A percentile compares a stretch with the other conserved stretches of the same genome.
Conservation (phyloP, 2,888 invertebrate species). For the Drosophila crucigera region DNA sequence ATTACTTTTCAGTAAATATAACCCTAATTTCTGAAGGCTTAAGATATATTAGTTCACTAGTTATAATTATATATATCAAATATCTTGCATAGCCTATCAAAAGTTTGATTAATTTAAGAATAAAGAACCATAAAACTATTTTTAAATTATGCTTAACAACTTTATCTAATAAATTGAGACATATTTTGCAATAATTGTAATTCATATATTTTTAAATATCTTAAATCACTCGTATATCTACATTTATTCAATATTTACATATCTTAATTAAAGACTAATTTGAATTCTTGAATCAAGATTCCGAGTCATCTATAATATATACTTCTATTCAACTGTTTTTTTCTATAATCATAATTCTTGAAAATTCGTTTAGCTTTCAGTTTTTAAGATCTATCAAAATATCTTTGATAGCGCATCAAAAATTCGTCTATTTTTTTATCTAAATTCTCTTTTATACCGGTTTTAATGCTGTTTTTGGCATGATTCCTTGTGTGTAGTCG, state of each 20-base stretch:
- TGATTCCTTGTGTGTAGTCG: conserved; percentile 38
- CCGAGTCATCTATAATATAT: background rate
- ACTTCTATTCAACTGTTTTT: background rate
- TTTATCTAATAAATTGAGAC: background rate
- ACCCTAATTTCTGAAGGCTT: too few relatives aligned
- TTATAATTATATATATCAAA: too few relatives aligned
- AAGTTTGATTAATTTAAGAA: background rate
- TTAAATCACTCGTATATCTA: background rate
- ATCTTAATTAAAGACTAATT: background rate
- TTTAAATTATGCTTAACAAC: background rate
- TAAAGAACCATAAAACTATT: background rate
- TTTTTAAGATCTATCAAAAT: background rate
- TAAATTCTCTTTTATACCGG: background rate
- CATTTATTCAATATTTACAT: background rate
- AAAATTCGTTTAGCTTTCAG: background rate
- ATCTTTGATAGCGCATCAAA: conserved; percentile 16
- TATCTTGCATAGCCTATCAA: background rate
- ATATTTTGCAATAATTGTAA: background rate
- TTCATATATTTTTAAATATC: too few relatives aligned
- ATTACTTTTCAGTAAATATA: too few relatives aligned
- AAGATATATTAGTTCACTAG: too few relatives aligned
- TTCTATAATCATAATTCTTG: background rate
- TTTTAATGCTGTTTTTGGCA: conserved; percentile 69
- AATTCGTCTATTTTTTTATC: conserved; percentile 12
- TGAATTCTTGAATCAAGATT: too few relatives aligned